Conservation (phyloP, 2,888 invertebrate genomes). For the Tenthredo notha region DNA sequence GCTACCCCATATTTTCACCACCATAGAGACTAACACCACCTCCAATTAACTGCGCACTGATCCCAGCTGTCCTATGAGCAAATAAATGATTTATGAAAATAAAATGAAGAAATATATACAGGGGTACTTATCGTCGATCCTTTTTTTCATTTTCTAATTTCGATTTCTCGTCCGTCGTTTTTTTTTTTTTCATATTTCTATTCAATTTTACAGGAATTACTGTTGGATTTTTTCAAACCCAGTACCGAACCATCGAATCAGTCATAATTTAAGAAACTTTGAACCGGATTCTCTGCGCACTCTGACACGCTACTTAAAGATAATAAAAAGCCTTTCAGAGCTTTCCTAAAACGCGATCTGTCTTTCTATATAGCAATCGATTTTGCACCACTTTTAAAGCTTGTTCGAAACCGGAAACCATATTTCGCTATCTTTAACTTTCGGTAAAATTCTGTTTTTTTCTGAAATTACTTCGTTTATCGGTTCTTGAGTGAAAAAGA, state of each 20-base stretch:
- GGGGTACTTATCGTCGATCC: neutral
- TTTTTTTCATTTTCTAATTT: neutral
- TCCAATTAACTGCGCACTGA: constrained; percentile 26
- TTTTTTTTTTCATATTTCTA: neutral
- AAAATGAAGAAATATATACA: neutral
- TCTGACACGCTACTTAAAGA: constrained; percentile 30
- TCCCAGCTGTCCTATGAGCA: neutral
- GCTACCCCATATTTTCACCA: constrained; percentile 53
- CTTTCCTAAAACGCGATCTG: constrained; percentile 21
- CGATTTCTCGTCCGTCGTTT: neutral
- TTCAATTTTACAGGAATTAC: neutral
- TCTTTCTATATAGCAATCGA: constrained; percentile 3
- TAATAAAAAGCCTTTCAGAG: constrained; percentile 37
- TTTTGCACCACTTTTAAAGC: neutral
- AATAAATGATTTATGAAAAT: neutral
- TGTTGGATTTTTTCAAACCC: neutral
- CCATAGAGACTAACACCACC: constrained; percentile 38
- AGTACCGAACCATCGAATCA: neutral
- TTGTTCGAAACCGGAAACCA: neutral
- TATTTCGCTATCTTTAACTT: neutral
- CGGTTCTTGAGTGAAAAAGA: neutral
- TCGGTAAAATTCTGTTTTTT: neutral
- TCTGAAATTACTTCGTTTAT: neutral
- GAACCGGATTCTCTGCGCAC: neutral
- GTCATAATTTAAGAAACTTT: neutral